Percentiles rank a stretch among this genome's conserved stretches.
Conservation (phyloP, 2,888 invertebrate genomes). For the Patella ulyssiponensis region DNA sequence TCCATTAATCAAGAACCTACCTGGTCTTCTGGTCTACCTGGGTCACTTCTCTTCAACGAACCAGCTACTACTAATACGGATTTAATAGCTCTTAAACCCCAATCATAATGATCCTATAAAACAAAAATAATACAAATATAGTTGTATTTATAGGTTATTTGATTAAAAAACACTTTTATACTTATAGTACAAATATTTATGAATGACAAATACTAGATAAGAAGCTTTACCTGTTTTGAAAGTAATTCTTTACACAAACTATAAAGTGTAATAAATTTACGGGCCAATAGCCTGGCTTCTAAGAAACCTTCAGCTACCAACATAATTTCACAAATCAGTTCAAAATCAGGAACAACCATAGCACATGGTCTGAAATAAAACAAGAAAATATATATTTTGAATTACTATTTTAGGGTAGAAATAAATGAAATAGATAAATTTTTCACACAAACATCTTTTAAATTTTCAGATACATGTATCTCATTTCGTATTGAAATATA, state of each 20-base stretch:
- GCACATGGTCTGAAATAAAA: constrained; percentile 88
- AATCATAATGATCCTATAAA: constrained; percentile 92
- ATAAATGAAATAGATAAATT: not conserved
- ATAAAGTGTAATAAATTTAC: constrained; percentile 96
- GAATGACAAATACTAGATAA: too few species aligned
- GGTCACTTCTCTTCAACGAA: constrained; percentile 92
- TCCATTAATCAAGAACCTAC: constrained; percentile 73
- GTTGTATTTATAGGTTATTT: too few species aligned
- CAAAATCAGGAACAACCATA: constrained; percentile 98
- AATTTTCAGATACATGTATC: too few species aligned
- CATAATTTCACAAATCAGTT: constrained; percentile 98
- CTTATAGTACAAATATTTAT: too few species aligned
- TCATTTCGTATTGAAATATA: too few species aligned
- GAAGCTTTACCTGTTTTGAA: constrained; percentile 78
- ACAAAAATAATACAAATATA: not conserved
- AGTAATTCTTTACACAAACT: constrained; percentile 93
- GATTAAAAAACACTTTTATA: too few species aligned
- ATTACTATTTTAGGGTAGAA: not conserved
- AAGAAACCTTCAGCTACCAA: constrained; percentile 97
- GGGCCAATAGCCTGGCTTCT: constrained; percentile 91
- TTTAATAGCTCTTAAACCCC: constrained; percentile 96
- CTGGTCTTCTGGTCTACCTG: constrained; percentile 95
- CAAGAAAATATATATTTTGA: constrained; percentile 14
- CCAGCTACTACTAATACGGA: constrained; percentile 97
- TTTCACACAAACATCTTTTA: not conserved